A percentile compares a stretch with the other conserved stretches of the same genome.
phyloP scores from a whole-genome alignment of 2,797 vertebrate species.

The Hypotaenidia philippensis region DNA sequence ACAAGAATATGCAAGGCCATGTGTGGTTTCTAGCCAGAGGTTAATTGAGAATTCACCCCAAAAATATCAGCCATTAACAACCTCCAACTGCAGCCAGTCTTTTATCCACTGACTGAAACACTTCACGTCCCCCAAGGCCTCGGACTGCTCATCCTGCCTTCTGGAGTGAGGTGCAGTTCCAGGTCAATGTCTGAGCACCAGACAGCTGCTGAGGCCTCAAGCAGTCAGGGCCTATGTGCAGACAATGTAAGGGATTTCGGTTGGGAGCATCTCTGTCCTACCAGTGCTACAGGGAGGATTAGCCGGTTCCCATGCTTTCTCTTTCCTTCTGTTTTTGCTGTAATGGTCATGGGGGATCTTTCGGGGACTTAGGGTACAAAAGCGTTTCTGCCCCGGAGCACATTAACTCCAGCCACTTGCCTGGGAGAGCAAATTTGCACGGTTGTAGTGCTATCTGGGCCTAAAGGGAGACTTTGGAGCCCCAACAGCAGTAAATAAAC shows the following conservation, averaged over 20 bases:
- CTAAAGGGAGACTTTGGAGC: background rate
- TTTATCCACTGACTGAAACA: background rate
- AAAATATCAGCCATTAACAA: background rate
- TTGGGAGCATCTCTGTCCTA: background rate
- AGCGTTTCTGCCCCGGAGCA: background rate
- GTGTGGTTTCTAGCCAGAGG: background rate
- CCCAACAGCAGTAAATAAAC: background rate
- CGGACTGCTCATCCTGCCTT: background rate
- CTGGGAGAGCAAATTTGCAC: background rate
- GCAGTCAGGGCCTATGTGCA: background rate
- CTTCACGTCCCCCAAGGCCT: background rate
- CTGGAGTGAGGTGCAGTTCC: background rate
- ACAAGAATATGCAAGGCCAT: background rate
- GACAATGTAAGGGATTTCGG: accelerated
- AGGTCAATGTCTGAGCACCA: background rate
- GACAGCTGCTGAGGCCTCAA: background rate
- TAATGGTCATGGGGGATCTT: background rate
- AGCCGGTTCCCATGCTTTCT: background rate
- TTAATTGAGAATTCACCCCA: background rate
- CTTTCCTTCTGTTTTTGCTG: background rate
- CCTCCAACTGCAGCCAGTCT: background rate
- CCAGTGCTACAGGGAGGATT: background rate
- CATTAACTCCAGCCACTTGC: background rate
- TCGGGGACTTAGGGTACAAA: background rate
- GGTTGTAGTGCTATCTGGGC: background rate